These are phyloP conservation scores for Catharus fuscescens DNA, from an alignment of 2,113 vertebrate species.

Conservation along the genomic window DNA sequence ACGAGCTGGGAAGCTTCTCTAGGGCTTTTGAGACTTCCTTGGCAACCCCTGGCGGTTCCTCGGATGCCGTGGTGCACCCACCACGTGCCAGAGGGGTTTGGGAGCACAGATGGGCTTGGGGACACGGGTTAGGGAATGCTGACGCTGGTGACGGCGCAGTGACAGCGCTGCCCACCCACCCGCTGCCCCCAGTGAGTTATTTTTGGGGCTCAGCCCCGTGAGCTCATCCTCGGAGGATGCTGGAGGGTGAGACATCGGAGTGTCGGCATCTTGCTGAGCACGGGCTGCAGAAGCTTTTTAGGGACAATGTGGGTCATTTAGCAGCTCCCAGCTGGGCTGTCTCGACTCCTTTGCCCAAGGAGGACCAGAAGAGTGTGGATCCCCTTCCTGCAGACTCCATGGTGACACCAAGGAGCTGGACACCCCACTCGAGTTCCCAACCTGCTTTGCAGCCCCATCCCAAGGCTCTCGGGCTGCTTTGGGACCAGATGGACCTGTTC, in stretches of 20 bases:
- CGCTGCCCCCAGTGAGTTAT: neutral
- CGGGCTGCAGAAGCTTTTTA: neutral
- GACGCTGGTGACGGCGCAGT: accelerated
- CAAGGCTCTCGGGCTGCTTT: neutral
- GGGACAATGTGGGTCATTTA: neutral
- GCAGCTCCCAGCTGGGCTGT: neutral
- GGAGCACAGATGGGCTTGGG: neutral
- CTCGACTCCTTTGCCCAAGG: neutral
- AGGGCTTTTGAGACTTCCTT: neutral
- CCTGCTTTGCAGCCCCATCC: neutral
- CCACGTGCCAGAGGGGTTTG: accelerated
- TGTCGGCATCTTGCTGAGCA: neutral
- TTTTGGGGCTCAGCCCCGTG: neutral
- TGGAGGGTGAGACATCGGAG: neutral
- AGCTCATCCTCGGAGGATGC: neutral
- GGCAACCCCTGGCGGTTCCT: neutral
- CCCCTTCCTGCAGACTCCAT: neutral
- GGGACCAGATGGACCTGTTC: neutral
- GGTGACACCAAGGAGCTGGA: accelerated
- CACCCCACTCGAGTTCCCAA: accelerated
- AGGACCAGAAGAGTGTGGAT: accelerated
- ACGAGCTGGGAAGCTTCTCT: neutral
- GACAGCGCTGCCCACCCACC: neutral
- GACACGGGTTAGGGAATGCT: neutral
- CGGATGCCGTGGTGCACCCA: accelerated